Evolutionary conservation across 2,888 invertebrate species (phyloP).

Genomic region (Noctua pronuba): DNA sequence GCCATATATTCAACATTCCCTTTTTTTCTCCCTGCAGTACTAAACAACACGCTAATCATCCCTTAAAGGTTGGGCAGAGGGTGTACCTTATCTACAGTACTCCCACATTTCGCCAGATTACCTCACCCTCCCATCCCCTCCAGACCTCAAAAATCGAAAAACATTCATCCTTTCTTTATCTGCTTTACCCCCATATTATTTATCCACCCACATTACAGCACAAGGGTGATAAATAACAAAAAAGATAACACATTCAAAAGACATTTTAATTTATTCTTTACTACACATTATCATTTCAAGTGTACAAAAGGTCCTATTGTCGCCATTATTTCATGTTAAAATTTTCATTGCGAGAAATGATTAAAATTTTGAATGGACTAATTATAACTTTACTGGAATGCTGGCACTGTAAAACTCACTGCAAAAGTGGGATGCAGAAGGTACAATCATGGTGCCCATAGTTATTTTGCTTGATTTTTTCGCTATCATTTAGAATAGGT

Average conservation of each 20-base stretch:
- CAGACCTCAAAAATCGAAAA: conserved; percentile 17
- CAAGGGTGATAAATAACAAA: conserved; percentile 17
- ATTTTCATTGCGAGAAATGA: conserved; percentile 48
- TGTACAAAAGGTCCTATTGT: conserved; percentile 43
- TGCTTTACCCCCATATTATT: conserved; percentile 3
- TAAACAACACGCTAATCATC: not conserved
- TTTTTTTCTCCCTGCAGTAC: no score
- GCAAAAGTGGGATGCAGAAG: conserved; percentile 24
- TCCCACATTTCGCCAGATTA: not conserved
- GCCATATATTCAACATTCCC: no score
- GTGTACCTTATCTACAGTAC: not conserved
- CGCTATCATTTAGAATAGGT: not conserved
- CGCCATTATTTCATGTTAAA: conserved; percentile 33
- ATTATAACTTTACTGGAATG: conserved; percentile 60
- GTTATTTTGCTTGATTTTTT: not conserved
- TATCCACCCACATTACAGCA: conserved; percentile 5
- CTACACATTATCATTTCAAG: conserved; percentile 43
- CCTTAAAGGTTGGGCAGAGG: not conserved
- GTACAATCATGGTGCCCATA: not conserved
- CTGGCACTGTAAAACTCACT: conserved; percentile 3
- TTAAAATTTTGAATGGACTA: conserved; percentile 63
- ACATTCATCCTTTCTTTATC: conserved; percentile 27
- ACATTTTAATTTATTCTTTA: conserved; percentile 39
- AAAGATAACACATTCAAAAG: conserved; percentile 39
- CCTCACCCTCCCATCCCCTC: not conserved